Conservation (phyloP, 1,140 invertebrate species). For the Drosophila arawakana region DNA sequence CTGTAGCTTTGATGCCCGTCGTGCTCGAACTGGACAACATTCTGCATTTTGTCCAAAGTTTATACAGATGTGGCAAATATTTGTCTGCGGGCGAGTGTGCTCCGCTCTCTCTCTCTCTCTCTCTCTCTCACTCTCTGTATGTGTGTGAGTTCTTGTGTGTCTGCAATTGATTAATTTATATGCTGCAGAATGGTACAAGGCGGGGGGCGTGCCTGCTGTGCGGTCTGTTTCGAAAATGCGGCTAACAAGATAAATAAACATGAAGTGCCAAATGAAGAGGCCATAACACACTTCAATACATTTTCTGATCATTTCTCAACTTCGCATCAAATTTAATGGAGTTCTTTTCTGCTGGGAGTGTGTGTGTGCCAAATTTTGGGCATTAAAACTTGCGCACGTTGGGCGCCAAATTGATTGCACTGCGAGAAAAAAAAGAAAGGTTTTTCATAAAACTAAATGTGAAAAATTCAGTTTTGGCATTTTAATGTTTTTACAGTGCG, state of each 20-base stretch:
- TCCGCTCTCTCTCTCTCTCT: no score
- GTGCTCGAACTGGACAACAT: constrained; percentile 21
- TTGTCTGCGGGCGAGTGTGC: constrained; percentile 30
- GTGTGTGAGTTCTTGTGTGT: constrained; percentile 19
- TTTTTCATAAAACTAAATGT: no score
- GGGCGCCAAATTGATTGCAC: background rate
- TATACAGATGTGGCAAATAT: constrained; percentile 61
- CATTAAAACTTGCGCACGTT: background rate
- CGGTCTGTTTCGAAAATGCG: constrained; percentile 27
- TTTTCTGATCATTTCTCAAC: background rate
- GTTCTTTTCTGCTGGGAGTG: no score
- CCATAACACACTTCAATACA: constrained; percentile 8
- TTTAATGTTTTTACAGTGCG: constrained; percentile 4
- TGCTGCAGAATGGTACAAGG: constrained; percentile 28
- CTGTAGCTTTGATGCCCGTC: constrained; percentile 63
- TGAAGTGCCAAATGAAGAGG: constrained; percentile 37
- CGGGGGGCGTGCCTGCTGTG: constrained; percentile 27
- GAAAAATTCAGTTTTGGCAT: constrained; percentile 2
- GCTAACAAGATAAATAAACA: constrained; percentile 57
- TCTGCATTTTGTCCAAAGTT: constrained; percentile 45
- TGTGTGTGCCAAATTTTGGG: no score
- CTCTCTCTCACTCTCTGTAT: background rate
- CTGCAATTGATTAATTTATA: constrained; percentile 81
- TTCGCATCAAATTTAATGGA: background rate
- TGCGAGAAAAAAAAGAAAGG: no score